phyloP scores from a whole-genome alignment of 53 echinoderm and acorn worm species.

The Apostichopus leukothele region DNA sequence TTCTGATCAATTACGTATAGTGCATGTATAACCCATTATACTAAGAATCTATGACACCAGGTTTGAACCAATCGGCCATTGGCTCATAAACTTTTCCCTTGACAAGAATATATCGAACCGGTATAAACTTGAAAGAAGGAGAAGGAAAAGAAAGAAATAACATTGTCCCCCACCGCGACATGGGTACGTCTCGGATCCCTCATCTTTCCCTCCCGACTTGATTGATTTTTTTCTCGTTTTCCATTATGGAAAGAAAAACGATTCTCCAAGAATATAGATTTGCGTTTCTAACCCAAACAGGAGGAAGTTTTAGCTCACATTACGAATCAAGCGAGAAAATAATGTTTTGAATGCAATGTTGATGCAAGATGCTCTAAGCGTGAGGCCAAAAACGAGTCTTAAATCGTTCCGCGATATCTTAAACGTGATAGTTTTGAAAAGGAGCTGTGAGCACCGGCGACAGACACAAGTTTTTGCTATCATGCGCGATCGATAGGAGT shows the following conservation, averaged over 20 bases:
- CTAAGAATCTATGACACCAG: slow-evolving; percentile 22
- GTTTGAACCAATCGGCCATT: slow-evolving; percentile 25
- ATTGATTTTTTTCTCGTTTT: slow-evolving; percentile 49
- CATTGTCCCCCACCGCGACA: slow-evolving; percentile 50
- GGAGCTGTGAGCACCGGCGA: slow-evolving; percentile 22
- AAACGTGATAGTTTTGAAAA: slow-evolving; percentile 35
- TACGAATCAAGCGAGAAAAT: slow-evolving; percentile 30
- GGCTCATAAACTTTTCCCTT: slow-evolving; percentile 7
- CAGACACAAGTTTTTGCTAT: slow-evolving; percentile 49
- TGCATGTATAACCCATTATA: neutral
- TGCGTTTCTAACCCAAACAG: slow-evolving; percentile 39
- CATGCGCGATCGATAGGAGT: slow-evolving; percentile 45
- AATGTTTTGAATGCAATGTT: slow-evolving; percentile 47
- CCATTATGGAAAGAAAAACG: slow-evolving; percentile 49
- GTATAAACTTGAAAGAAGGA: neutral
- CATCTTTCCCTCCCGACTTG: slow-evolving; percentile 44
- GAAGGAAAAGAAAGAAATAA: slow-evolving; percentile 3
- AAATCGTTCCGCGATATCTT: slow-evolving; percentile 33
- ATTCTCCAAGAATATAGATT: slow-evolving; percentile 48
- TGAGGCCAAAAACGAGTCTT: slow-evolving; percentile 42
- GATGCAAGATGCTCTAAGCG: slow-evolving; percentile 43
- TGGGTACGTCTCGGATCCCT: slow-evolving; percentile 26
- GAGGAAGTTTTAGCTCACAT: slow-evolving; percentile 45
- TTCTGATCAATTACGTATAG: neutral
- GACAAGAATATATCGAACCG: neutral